Evolutionary conservation across 2,113 vertebrate species (phyloP), one percentile per base, ranked within the genome.

Genomic region (Nothobranchius kuhntae): DNA sequence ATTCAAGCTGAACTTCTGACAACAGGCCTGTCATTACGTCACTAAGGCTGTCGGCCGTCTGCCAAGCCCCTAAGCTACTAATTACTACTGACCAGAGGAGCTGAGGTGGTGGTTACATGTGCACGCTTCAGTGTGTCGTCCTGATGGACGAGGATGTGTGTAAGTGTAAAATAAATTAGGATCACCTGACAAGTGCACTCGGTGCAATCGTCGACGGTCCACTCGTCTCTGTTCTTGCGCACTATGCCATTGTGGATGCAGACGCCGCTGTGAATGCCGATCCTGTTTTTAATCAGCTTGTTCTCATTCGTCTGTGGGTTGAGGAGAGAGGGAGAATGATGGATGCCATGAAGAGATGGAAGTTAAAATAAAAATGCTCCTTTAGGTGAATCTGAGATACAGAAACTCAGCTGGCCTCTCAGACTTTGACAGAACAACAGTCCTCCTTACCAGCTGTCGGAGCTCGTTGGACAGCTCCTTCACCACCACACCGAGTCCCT

Each of bases 131-230:
- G 17, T 58, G 24, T 64, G 7, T 53, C 26, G 17, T 58, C 13
- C 54, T 54, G 26, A 21, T 17, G 53, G 44, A 53, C 5, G 35
- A 40, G 55, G 52, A 13, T n/a, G 14, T 63, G 75, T 72, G n/a
- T 12, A 35, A 7, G 21, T 21, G 21, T 21, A 21, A 57, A 75
- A 71, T 56, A 75, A 73, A 65, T 52, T 48, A 2, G 44, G 42
- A 83, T 87, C 62, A 91, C 89, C 84, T 90, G 96, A 88, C 98
- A 99, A 85, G 94, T 98, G 84, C 98, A 99, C 89, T 96, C 94
- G 0, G 98, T 99, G 81, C 98, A 99, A 87, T 94, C 95, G 4
- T 99, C 97, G 2, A 99, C 94, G 0, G 96, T 98, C 98, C 98
- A 99, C 66, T 97, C 96, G 0, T 95, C 95, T 7, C 87, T 93